Percentiles rank a stretch among this genome's conserved stretches.
Evolutionary conservation across 1,140 invertebrate species (phyloP).

Genomic region (Lepidostoma basale): DNA sequence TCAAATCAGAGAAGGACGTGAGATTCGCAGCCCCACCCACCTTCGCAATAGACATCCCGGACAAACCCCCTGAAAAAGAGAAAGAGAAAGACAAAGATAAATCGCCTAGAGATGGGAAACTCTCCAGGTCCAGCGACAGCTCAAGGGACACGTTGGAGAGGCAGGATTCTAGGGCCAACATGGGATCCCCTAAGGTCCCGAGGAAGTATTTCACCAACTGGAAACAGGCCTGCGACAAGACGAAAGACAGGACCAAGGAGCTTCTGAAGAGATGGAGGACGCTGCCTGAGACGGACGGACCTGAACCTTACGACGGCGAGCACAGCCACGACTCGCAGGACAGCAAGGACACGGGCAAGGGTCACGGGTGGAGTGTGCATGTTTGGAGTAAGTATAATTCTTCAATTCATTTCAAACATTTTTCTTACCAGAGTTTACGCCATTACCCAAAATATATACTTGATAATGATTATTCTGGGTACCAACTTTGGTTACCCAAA

Average conservation of each 20-base stretch:
- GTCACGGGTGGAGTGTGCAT: conserved; percentile 70
- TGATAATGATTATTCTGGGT: no score
- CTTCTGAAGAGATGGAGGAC: conserved; percentile 71
- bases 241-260: conserved; percentile 71
- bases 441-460: no score
- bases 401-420: no score
- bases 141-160: conserved; percentile 33
- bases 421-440: no score
- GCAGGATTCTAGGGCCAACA: conserved; percentile 42
- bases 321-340: conserved; percentile 50
- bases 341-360: conserved; percentile 48
- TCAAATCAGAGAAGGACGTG: conserved; percentile 52
- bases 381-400: conserved; percentile 73
- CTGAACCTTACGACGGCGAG: conserved; percentile 47
- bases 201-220: conserved; percentile 72
- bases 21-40: conserved; percentile 29
- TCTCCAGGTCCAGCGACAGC: conserved; percentile 5
- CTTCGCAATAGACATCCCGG: conserved; percentile 21
- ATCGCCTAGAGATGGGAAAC: conserved; percentile 7
- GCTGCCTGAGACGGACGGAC: conserved; percentile 62
- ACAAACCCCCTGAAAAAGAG: conserved; percentile 34
- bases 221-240: conserved; percentile 72
- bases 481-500: no score
- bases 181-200: conserved; percentile 64
- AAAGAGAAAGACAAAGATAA: conserved; percentile 1